Conservation (phyloP, 2,797 vertebrate genomes). For the Alectoris magna region DNA sequence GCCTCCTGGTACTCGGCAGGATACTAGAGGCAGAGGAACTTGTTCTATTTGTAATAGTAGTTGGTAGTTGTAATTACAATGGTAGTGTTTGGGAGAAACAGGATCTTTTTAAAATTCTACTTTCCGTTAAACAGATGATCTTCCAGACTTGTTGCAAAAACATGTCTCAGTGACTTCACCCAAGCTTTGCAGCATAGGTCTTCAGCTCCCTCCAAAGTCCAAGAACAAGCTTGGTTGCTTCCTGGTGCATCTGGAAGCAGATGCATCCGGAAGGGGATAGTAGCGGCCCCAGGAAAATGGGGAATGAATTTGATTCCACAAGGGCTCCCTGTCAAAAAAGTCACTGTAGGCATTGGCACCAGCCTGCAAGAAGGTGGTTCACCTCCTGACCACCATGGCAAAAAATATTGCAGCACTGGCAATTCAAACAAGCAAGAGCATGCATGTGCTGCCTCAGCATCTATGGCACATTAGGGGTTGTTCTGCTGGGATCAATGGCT, state of each 20-base stretch:
- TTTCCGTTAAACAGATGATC: background rate
- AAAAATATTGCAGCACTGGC: background rate
- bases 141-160: background rate
- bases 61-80: background rate
- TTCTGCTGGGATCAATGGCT: background rate
- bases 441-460: background rate
- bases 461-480: background rate
- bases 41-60: background rate
- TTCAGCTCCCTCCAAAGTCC: background rate
- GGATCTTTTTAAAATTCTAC: background rate
- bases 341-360: background rate
- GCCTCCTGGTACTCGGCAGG: background rate
- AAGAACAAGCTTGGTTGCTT: conserved; percentile 5
- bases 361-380: conserved; percentile 14
- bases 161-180: background rate
- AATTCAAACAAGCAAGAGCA: background rate
- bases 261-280: background rate
- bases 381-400: background rate
- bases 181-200: background rate
- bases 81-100: no score
- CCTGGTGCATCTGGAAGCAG: conserved; percentile 10
- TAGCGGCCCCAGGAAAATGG: background rate
- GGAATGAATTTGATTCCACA: background rate
- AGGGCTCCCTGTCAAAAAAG: conserved; percentile 15
- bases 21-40: background rate